Percentiles rank a stretch among this genome's conserved stretches.
phyloP scores from a whole-genome alignment of 2,797 vertebrate species.

The Sylvilagus floridanus region DNA sequence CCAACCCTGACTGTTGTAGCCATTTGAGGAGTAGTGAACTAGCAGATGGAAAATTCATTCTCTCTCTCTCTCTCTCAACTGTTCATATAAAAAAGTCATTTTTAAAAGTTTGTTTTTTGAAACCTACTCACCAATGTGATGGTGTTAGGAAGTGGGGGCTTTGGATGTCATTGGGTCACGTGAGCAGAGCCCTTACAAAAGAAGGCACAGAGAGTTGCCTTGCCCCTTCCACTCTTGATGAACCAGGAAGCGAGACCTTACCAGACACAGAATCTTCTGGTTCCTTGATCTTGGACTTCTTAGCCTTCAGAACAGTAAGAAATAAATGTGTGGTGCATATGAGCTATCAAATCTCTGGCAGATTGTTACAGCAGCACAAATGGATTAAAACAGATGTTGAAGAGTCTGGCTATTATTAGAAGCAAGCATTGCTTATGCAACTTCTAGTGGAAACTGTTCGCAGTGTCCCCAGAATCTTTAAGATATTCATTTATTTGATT shows the following conservation, averaged over 20 bases:
- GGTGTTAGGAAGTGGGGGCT: neutral
- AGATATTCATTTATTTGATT: constrained; percentile 73
- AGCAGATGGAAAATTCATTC: too few relatives aligned
- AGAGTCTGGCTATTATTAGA: constrained; percentile 4
- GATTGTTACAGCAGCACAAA: neutral
- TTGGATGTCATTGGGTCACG: neutral
- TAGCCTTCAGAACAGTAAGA: neutral
- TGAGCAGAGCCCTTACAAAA: neutral
- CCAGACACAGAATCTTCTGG: neutral
- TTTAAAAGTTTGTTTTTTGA: neutral
- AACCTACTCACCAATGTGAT: neutral
- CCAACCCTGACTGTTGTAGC: too few relatives aligned
- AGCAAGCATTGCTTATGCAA: neutral
- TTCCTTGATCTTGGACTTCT: neutral
- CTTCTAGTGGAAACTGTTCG: neutral
- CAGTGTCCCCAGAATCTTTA: constrained; percentile 66
- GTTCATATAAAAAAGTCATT: too few relatives aligned
- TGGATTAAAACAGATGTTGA: neutral
- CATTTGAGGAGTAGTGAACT: too few relatives aligned
- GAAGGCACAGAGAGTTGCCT: neutral
- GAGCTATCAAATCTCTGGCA: neutral
- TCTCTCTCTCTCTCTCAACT: too few relatives aligned
- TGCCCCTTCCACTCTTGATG: neutral
- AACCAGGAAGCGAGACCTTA: neutral
- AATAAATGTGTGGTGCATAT: neutral